These are phyloP conservation scores for Hoplostethus atlanticus DNA, from an alignment of 2,797 vertebrate genomes.

Conservation along the genomic window DNA sequence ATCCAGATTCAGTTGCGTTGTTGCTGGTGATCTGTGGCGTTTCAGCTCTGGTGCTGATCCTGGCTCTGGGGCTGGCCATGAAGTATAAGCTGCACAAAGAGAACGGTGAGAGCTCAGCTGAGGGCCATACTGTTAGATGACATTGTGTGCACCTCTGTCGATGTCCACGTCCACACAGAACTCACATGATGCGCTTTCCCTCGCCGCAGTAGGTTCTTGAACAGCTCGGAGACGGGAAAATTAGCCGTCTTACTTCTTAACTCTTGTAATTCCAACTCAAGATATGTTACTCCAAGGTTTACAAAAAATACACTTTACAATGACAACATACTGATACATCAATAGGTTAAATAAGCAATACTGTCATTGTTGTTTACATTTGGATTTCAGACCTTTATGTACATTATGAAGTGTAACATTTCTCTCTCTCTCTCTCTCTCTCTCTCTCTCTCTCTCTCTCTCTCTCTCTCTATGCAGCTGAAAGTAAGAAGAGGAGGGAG, in stretches of 20 bases:
- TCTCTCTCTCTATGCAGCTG: conserved; percentile 47
- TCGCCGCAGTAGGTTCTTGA: too few species aligned
- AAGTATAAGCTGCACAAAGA: conserved; percentile 70
- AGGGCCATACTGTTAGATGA: too few species aligned
- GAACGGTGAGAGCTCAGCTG: conserved; percentile 51
- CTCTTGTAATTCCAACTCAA: too few species aligned
- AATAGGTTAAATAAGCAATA: background rate
- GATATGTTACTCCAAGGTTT: too few species aligned
- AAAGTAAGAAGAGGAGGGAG: conserved; percentile 50
- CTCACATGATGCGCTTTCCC: too few species aligned
- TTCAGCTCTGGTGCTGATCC: conserved; percentile 56
- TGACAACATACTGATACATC: too few species aligned
- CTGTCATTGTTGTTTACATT: background rate
- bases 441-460: background rate
- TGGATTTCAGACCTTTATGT: conserved; percentile 3
- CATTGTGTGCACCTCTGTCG: too few species aligned
- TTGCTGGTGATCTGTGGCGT: conserved; percentile 66
- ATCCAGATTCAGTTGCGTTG: conserved; percentile 1
- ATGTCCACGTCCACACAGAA: too few species aligned
- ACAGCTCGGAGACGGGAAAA: too few species aligned
- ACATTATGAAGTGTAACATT: conserved; percentile 10
- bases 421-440: background rate
- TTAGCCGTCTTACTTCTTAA: too few species aligned
- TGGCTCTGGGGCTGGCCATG: conserved; percentile 56
- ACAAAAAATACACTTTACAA: too few species aligned